phyloP scores from a whole-genome alignment of 1,140 invertebrate genomes.

The Trachelipus rathkii region DNA sequence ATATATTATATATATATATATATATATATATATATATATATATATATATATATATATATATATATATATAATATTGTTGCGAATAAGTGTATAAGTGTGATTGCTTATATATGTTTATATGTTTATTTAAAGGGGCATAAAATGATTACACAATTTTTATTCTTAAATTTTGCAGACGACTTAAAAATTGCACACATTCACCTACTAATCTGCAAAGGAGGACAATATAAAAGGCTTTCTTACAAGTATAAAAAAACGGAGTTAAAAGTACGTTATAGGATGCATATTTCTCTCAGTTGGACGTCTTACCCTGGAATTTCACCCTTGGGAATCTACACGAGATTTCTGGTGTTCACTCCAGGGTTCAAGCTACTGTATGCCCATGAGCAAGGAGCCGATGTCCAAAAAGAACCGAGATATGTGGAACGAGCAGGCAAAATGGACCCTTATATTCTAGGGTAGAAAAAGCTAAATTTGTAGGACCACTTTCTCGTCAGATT shows the following conservation, averaged over 20 bases:
- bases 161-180: not conserved
- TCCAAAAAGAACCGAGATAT: not conserved
- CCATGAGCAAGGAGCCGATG: not conserved
- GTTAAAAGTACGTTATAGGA: not conserved
- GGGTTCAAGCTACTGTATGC: conserved; percentile 28
- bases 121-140: no score
- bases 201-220: not conserved
- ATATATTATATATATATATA: no score
- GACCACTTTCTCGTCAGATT: not conserved
- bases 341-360: conserved; percentile 13
- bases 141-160: not conserved
- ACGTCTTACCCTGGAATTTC: not conserved
- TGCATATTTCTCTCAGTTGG: conserved; percentile 4
- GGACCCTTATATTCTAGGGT: not conserved
- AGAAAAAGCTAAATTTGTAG: not conserved
- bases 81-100: no score
- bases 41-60: no score
- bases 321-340: not conserved
- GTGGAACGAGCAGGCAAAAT: not conserved
- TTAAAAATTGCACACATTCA: not conserved
- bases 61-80: no score
- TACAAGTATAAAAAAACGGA: not conserved
- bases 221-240: not conserved
- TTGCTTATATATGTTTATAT: no score
- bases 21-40: no score